These are phyloP conservation scores for Coenonympha glycerion DNA, from an alignment of 2,888 invertebrate species.

Conservation along the genomic window DNA sequence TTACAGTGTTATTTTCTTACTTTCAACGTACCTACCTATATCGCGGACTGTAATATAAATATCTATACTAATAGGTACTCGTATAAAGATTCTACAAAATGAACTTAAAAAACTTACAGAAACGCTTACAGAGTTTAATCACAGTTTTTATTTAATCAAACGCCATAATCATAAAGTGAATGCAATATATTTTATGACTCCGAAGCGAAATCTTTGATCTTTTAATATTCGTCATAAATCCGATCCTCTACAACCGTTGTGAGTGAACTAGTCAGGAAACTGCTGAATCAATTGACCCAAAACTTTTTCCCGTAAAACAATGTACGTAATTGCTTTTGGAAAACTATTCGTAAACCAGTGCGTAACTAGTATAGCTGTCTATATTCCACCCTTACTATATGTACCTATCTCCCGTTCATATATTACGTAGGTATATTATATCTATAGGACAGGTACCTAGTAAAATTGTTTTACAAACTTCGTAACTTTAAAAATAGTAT, in stretches of 20 bases:
- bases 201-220: conserved; percentile 14
- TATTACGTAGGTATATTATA: too few species aligned
- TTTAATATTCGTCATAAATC: conserved; percentile 7
- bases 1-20: too few species aligned
- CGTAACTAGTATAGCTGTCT: too few species aligned
- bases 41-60: too few species aligned
- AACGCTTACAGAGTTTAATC: too few species aligned
- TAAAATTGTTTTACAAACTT: too few species aligned
- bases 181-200: neutral
- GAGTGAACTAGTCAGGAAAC: conserved; percentile 13
- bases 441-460: too few species aligned
- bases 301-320: conserved; percentile 9
- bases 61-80: too few species aligned
- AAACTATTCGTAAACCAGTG: conserved; percentile 2
- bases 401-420: neutral
- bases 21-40: too few species aligned
- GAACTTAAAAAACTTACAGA: neutral
- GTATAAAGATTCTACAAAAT: too few species aligned
- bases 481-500: too few species aligned
- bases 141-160: neutral
- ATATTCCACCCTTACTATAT: neutral
- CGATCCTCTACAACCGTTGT: neutral
- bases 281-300: conserved; percentile 12
- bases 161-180: neutral
- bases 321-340: conserved; percentile 7